These are phyloP conservation scores for Drosophila rhopaloa DNA, from an alignment of 1,140 invertebrate species.

Conservation along the genomic window DNA sequence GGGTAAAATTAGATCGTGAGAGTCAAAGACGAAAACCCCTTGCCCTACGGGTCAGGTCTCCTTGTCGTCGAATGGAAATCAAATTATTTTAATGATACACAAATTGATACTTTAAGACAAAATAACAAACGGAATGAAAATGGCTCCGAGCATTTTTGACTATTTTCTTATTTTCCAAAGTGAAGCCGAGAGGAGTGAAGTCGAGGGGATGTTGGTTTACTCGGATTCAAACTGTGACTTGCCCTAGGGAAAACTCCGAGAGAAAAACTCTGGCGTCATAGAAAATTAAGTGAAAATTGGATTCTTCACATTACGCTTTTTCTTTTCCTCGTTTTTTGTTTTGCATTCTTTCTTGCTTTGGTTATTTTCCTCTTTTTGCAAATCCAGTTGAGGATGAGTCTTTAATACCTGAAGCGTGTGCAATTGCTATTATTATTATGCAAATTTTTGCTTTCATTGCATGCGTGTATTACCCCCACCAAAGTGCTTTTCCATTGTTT, in stretches of 20 bases:
- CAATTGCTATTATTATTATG: conserved; percentile 82
- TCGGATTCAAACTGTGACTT: conserved; percentile 3
- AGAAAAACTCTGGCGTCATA: conserved; percentile 52
- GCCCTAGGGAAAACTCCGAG: conserved; percentile 36
- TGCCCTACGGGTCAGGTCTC: conserved; percentile 30
- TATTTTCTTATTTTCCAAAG: conserved; percentile 38
- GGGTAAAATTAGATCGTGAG: conserved; percentile 33
- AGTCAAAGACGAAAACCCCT: conserved; percentile 7
- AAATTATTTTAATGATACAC: conserved; percentile 83
- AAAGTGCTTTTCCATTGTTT: conserved; percentile 14
- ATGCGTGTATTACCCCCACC: conserved; percentile 54
- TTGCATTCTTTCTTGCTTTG: conserved; percentile 3
- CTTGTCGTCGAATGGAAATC: conserved; percentile 64
- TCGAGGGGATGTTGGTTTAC: conserved; percentile 21
- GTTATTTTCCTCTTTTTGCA: conserved; percentile 36
- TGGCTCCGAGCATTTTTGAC: conserved; percentile 63
- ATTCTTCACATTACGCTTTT: conserved; percentile 64
- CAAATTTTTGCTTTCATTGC: conserved; percentile 74
- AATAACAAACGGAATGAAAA: conserved; percentile 81
- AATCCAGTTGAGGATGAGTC: conserved; percentile 56
- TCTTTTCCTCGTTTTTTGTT: background rate
- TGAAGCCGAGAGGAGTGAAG: conserved; percentile 14
- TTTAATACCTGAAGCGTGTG: conserved; percentile 80
- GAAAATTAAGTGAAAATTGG: conserved; percentile 80
- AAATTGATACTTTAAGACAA: conserved; percentile 82